phyloP scores from a whole-genome alignment of 2,113 vertebrate species.

The Choloepus hoffmanni region DNA sequence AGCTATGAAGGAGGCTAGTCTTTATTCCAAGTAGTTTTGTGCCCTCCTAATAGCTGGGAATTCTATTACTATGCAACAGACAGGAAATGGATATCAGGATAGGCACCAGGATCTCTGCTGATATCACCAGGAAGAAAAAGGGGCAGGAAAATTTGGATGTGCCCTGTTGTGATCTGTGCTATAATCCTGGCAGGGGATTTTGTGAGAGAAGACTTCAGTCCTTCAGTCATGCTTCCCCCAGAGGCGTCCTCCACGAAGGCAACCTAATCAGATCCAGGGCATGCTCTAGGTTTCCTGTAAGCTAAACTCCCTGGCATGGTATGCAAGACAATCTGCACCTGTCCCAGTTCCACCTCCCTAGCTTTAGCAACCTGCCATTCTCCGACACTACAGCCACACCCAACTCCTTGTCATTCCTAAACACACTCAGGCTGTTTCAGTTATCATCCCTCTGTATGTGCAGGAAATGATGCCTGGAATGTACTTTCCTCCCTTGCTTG shows the following conservation, averaged over 20 bases:
- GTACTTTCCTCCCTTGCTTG: not conserved
- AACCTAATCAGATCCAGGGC: not conserved
- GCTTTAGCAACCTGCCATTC: not conserved
- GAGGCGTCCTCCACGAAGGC: not conserved
- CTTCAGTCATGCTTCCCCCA: not conserved
- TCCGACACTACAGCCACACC: not conserved
- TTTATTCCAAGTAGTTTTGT: not conserved
- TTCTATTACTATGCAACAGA: not conserved
- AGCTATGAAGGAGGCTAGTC: not conserved
- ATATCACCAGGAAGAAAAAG: not conserved
- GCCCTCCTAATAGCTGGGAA: not conserved
- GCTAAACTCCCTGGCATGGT: not conserved
- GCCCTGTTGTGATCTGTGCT: not conserved
- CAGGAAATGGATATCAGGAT: not conserved
- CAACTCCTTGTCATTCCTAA: conserved; percentile 17
- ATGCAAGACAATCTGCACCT: not conserved
- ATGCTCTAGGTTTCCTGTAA: not conserved
- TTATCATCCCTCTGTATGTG: not conserved
- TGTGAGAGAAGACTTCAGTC: not conserved
- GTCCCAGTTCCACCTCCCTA: not conserved
- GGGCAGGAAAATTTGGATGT: not conserved
- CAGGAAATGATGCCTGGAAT: not conserved
- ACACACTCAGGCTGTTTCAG: not conserved
- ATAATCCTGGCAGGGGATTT: not conserved
- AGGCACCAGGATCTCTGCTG: not conserved